Conservation (phyloP, 2,888 invertebrate species). For the Mactromeris polynyma region DNA sequence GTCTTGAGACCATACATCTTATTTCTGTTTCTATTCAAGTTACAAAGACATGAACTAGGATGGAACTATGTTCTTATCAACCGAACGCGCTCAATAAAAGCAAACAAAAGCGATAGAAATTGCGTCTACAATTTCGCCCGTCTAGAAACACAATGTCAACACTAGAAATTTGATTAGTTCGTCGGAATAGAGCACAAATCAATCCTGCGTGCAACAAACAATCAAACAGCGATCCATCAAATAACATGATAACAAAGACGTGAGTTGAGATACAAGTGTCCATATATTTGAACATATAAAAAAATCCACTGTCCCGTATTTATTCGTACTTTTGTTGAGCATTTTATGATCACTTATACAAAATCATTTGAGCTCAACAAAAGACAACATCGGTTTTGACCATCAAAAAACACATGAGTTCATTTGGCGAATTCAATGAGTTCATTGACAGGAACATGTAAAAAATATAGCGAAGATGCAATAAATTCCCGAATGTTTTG, state of each 20-base stretch:
- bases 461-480: too few relatives aligned
- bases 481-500: too few relatives aligned
- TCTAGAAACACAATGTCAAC: neutral
- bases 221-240: neutral
- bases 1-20: neutral
- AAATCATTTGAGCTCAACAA: neutral
- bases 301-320: neutral
- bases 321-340: neutral
- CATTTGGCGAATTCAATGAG: too few relatives aligned
- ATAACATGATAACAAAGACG: neutral
- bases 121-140: neutral
- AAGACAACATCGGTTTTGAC: neutral
- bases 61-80: neutral
- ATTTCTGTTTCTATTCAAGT: neutral
- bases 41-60: neutral
- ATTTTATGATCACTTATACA: neutral
- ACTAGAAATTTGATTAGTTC: conserved; percentile 1
- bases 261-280: neutral
- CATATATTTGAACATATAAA: neutral
- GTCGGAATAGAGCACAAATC: neutral
- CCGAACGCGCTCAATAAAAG: neutral
- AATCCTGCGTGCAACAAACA: neutral
- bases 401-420: too few relatives aligned
- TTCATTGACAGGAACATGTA: too few relatives aligned
- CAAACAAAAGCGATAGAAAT: neutral